Base-by-base conservation (phyloP, 2,888 invertebrate genomes). In the Cryptus armator region DNA sequence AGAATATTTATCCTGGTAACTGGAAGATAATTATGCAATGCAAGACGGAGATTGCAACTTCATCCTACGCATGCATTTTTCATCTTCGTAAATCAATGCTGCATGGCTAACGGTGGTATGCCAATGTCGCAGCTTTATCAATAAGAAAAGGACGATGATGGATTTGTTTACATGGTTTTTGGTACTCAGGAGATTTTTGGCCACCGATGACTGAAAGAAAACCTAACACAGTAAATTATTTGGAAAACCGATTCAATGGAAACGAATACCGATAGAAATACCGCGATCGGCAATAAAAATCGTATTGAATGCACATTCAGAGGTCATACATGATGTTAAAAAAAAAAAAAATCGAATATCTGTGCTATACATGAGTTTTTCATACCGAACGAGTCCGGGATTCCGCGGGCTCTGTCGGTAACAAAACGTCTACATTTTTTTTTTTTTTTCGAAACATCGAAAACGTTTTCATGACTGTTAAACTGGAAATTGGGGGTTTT, bases 181-280 rank as follows among this genome's bases (percentile, higher is more conserved):
- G 98, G 98, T 0, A 97, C 98, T 32, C 98, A 98, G 94, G 98
- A 98, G 94, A 97, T 97, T 88, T 98, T 98, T 93, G 98, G 98
- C 19, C 88, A 88, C 29, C 14, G 4, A 12, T 6, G 14, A 24
- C 0, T 12, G 14, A 24, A 29, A 19, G 14, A 59, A 24, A 24
- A 24, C 24, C 2, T 24, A 24, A 24, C 24, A 24, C 2, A 24
- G 24, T 24, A 1, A 24, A 24, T 24, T 24, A 24, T 24, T 24
- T 24, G 24, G 24, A 24, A 24, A 24, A 24, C 24, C 24, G 24
- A 24, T 24, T 24, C 24, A 24, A 2, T 24, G 24, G 3, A 24
- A 24, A 24, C 24, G 24, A 24, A 24, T 24, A 24, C 24, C 24
- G 24, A 24, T 2, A 24, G 3, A 24, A 24, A 24, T 24, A 24